Conservation (phyloP, 2,797 vertebrate species). For the Pangasius djambal region DNA sequence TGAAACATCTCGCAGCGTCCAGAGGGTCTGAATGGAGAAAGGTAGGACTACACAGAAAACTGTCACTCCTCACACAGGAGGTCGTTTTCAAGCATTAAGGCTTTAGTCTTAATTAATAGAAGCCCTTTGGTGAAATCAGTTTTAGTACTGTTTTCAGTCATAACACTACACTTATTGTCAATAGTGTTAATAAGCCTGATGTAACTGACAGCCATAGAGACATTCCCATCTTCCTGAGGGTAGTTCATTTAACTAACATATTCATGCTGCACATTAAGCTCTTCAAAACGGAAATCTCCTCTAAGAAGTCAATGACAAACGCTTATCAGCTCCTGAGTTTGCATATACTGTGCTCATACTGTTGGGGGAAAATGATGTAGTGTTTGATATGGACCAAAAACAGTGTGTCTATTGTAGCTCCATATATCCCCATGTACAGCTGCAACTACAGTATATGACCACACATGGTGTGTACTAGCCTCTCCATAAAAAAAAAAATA, state of each 20-base stretch:
- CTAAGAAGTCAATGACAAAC: not conserved
- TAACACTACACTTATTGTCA: not conserved
- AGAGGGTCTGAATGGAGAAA: not conserved
- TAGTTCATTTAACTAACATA: not conserved
- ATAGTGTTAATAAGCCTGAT: not conserved
- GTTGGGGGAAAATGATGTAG: not conserved
- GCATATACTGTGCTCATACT: not conserved
- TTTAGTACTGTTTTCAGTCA: too few relatives aligned
- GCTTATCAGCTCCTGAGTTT: not conserved
- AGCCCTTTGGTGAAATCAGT: not conserved
- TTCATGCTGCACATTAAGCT: not conserved
- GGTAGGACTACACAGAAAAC: not conserved
- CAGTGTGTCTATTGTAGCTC: not conserved
- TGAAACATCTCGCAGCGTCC: conserved; percentile 4
- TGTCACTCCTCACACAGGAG: not conserved
- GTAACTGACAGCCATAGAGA: not conserved
- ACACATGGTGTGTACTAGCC: not conserved
- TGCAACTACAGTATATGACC: not conserved
- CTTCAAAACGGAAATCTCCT: not conserved
- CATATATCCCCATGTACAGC: not conserved
- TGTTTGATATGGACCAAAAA: not conserved
- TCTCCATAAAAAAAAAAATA: not conserved
- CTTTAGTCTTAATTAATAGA: not conserved
- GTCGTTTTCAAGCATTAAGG: not conserved
- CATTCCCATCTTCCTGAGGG: too few relatives aligned